Conservation (phyloP, 2,888 invertebrate genomes). For the Idaea aversata region DNA sequence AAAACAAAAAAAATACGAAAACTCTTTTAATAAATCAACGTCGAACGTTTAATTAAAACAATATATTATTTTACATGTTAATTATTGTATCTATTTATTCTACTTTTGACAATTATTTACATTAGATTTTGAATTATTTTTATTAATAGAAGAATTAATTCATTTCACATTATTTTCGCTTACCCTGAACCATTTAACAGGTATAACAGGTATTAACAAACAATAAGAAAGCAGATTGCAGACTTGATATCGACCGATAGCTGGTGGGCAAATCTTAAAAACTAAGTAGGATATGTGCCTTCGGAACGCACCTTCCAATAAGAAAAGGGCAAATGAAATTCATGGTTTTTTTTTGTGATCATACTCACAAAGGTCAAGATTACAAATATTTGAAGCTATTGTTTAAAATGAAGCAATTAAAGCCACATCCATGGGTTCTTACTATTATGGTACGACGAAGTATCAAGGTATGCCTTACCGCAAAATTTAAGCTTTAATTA, state of each 20-base stretch:
- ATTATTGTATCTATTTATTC: conserved; percentile 34
- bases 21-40: conserved; percentile 57
- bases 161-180: conserved; percentile 31
- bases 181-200: conserved; percentile 60
- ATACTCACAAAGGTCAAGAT: too few relatives aligned
- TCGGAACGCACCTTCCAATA: too few relatives aligned
- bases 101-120: conserved; percentile 26
- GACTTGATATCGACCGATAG: neutral
- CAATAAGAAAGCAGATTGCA: neutral
- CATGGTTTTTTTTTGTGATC: too few relatives aligned
- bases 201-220: neutral
- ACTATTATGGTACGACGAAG: too few relatives aligned
- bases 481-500: too few relatives aligned
- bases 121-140: conserved; percentile 29
- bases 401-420: too few relatives aligned
- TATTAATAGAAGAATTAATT: conserved; percentile 29
- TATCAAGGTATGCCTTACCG: too few relatives aligned
- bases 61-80: conserved; percentile 30
- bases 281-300: too few relatives aligned
- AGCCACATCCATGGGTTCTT: too few relatives aligned
- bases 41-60: conserved; percentile 53
- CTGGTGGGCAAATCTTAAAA: too few relatives aligned
- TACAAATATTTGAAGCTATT: too few relatives aligned
- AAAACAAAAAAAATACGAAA: conserved; percentile 36
- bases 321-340: too few relatives aligned